phyloP scores from a whole-genome alignment of 1,140 invertebrate species.

The Heliconius hewitsoni region DNA sequence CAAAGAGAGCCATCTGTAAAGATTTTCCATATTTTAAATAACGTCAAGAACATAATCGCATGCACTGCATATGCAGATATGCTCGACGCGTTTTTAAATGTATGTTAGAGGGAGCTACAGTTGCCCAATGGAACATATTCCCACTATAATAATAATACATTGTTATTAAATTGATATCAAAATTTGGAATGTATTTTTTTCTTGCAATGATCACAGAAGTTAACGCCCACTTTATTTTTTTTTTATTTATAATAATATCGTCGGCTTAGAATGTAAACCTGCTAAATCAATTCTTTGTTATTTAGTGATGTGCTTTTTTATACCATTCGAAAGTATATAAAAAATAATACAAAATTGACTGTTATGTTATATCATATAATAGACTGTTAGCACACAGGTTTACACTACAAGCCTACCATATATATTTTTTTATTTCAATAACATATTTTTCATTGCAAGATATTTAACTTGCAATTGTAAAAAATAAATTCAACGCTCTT shows the following conservation, averaged over 20 bases:
- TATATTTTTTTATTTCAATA: background rate
- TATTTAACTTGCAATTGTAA: background rate
- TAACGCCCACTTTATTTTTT: background rate
- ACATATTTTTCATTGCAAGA: background rate
- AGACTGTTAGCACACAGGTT: too few relatives aligned
- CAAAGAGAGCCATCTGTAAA: conserved; percentile 49
- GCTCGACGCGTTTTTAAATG: background rate
- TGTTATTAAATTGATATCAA: background rate
- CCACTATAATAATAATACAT: background rate
- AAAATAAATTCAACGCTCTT: conserved; percentile 1
- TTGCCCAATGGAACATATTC: background rate
- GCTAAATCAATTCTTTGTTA: too few relatives aligned
- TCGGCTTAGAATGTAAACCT: too few relatives aligned
- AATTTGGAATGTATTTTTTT: conserved; percentile 5
- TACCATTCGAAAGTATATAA: too few relatives aligned
- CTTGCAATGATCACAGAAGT: background rate
- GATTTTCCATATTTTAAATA: conserved; percentile 26
- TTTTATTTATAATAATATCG: background rate
- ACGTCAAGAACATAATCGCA: background rate
- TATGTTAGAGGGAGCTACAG: background rate
- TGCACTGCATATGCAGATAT: background rate
- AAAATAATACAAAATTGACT: too few relatives aligned
- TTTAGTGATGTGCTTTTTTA: too few relatives aligned
- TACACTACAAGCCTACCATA: too few relatives aligned
- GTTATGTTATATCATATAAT: too few relatives aligned